These are phyloP conservation scores for Vireo altiloquus DNA, from an alignment of 2,113 vertebrate genomes.

Conservation along the genomic window DNA sequence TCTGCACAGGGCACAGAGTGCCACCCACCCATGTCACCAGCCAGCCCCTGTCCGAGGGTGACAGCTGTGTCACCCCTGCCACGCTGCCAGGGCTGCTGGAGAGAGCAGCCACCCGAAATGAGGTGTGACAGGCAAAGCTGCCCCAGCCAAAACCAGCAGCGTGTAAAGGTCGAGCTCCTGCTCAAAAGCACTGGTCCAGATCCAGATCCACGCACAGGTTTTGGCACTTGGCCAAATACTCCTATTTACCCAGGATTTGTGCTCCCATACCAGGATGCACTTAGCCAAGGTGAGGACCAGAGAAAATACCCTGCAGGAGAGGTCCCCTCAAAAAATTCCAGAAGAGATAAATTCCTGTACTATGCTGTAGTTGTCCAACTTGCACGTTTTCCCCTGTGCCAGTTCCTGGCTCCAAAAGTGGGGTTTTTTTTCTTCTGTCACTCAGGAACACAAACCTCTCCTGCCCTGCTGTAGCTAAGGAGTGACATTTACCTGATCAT, in stretches of 20 bases:
- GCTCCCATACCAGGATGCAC: not conserved
- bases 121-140: not conserved
- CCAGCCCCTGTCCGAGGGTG: not conserved
- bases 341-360: not conserved
- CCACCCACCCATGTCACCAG: not conserved
- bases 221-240: not conserved
- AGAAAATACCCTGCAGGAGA: not conserved
- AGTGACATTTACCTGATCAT: not conserved
- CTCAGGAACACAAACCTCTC: not conserved
- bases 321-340: not conserved
- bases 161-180: not conserved
- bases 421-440: not conserved
- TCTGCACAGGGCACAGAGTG: not conserved
- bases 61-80: not conserved
- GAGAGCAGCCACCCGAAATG: not conserved
- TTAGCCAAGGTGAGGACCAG: not conserved
- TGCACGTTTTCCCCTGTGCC: not conserved
- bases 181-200: not conserved
- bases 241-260: not conserved
- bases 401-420: not conserved
- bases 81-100: not conserved
- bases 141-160: not conserved
- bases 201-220: not conserved
- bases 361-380: not conserved
- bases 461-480: not conserved